These are phyloP conservation scores for Halcyon smyrnensis DNA, from an alignment of 2,797 vertebrate species.

Conservation along the genomic window DNA sequence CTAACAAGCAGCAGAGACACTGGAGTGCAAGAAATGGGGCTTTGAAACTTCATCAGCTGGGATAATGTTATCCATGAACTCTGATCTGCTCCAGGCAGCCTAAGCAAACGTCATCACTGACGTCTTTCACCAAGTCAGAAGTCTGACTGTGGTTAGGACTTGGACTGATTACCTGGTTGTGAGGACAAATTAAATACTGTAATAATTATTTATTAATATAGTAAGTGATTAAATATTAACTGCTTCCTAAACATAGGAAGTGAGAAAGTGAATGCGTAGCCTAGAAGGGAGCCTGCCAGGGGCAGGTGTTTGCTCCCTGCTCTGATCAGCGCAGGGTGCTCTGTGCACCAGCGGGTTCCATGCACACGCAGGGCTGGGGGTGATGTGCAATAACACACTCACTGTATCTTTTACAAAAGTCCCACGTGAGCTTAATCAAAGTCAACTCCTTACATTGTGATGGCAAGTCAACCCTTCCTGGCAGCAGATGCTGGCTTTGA, in stretches of 20 bases:
- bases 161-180: neutral
- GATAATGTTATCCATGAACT: neutral
- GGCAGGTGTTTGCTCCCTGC: neutral
- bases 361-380: fast-evolving
- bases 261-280: neutral
- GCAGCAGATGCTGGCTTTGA: neutral
- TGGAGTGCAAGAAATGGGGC: neutral
- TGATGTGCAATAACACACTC: neutral
- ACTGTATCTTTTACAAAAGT: neutral
- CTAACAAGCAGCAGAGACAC: neutral
- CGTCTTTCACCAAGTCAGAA: neutral
- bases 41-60: neutral
- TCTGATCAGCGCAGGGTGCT: neutral
- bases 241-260: too few species aligned
- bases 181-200: neutral
- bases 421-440: neutral
- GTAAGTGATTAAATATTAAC: too few species aligned
- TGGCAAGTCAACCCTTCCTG: neutral
- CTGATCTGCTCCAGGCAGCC: neutral
- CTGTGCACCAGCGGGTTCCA: fast-evolving
- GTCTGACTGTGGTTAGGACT: fast-evolving
- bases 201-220: neutral
- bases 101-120: neutral
- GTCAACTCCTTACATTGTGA: neutral
- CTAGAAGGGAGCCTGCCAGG: neutral